Evolutionary conservation across 2,797 vertebrate species (phyloP), one percentile per base, ranked within the genome.

Genomic region (Helarctos malayanus): DNA sequence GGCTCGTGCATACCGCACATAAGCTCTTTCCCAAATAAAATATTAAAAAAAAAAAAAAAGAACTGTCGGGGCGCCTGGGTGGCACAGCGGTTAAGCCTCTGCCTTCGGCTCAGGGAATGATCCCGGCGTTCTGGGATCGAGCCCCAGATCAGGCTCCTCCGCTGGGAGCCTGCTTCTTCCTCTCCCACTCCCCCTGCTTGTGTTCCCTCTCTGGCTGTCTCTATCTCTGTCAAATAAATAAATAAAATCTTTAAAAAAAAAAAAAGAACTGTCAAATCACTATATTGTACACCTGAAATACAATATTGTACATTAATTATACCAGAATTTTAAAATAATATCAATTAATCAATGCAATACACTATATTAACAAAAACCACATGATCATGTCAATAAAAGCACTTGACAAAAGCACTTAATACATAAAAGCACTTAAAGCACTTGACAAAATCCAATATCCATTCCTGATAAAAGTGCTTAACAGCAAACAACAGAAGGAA

Each of bases 401-500:
- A 92, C 38, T 12, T 84, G 56, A 91, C 32, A 89, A 75, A 88
- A 87, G 27, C 59, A 61, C 27, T 61, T 49, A 52, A 73, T 13
- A 83, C 38, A 61, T 75, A 81, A 83, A 84, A 92, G 13, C 68
- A 92, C n/a, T n/a, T 81, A 49, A 82, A 91, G 11, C 52, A 91
- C 38, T 32, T 84, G n/a, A 91, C 23, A 89, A 76, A 88, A 92
- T 75, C 38, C 25, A 90, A 73, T 52, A 54, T 73, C 45, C 56
- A 81, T 80, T 73, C 38, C 56, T 49, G 47, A 75, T 75, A 89
- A 41, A 87, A 93, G 80, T 21, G 8, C 12, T 78, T 61, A 19
- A 68, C 19, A 69, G 68, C n/a, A 69, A 93, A 92, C 54, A 89
- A 86, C 2, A 90, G 27, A 85, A 85, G 52, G 52, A 91, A 90